Evolutionary conservation across 2,113 vertebrate species (phyloP).

Genomic region (Lepus americanus): DNA sequence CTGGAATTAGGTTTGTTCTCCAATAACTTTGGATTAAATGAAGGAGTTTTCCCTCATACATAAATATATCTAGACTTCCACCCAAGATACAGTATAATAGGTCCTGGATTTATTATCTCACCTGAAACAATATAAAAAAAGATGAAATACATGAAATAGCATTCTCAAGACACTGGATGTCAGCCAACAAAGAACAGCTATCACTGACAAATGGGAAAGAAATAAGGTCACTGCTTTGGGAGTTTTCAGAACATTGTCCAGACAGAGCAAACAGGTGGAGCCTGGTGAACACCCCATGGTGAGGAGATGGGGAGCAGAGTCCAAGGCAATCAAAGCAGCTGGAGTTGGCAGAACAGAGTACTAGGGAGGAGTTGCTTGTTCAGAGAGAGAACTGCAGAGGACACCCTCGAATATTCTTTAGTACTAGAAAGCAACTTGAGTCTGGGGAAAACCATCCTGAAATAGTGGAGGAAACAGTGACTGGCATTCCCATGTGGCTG

Average conservation of each 20-base stretch:
- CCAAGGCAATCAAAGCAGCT: not conserved
- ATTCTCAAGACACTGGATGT: not conserved
- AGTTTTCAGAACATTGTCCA: not conserved
- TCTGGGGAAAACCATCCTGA: not conserved
- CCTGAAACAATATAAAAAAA: not conserved
- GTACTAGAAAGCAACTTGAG: not conserved
- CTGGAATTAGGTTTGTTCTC: not conserved
- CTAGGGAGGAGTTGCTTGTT: not conserved
- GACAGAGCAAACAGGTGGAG: not conserved
- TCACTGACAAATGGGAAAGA: not conserved
- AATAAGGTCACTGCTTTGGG: not conserved
- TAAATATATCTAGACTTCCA: not conserved
- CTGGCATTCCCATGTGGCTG: not conserved
- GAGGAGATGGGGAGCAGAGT: not conserved
- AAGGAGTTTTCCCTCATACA: not conserved
- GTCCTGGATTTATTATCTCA: not conserved
- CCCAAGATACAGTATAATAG: not conserved
- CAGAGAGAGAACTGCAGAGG: not conserved
- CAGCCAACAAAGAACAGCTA: not conserved
- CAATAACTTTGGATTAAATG: not conserved
- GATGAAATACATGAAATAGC: not conserved
- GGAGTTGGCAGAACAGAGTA: not conserved
- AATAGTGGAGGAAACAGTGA: not conserved
- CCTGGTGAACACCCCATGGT: not conserved
- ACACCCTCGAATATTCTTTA: not conserved